Conservation (phyloP, 2,797 vertebrate genomes). For the Myotis daubentonii region DNA sequence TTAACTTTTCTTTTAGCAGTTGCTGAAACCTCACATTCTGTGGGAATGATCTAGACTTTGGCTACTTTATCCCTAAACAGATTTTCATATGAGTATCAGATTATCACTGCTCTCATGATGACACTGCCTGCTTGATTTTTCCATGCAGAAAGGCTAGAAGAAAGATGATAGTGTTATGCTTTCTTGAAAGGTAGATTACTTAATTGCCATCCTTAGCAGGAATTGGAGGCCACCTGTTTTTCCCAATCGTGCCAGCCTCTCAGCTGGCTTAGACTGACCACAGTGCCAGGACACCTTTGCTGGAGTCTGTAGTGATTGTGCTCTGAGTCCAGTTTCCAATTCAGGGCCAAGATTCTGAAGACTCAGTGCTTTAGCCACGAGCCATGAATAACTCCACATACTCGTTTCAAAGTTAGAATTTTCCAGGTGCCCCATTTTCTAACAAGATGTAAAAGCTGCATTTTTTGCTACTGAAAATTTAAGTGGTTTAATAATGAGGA, state of each 20-base stretch:
- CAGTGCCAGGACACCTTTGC: not conserved
- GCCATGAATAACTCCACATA: not conserved
- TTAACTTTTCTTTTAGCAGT: not conserved
- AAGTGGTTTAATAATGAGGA: slow-evolving; percentile 27
- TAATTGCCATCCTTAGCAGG: not conserved
- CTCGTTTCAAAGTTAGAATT: not conserved
- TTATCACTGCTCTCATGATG: not conserved
- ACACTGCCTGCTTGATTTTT: not conserved
- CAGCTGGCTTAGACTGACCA: not conserved
- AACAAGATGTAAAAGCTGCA: not conserved
- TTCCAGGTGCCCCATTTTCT: not conserved
- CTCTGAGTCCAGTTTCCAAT: not conserved
- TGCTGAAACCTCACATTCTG: not conserved
- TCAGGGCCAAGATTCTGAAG: not conserved
- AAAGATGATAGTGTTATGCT: not conserved
- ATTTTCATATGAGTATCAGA: not conserved
- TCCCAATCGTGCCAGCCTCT: not conserved
- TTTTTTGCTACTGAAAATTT: slow-evolving; percentile 16
- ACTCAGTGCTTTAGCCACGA: not conserved
- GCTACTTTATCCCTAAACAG: not conserved
- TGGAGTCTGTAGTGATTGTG: not conserved
- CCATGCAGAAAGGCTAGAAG: not conserved
- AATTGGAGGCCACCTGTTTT: not conserved
- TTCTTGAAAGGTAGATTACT: not conserved
- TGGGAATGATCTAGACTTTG: not conserved